Base-by-base conservation (phyloP, 2,797 vertebrate genomes). In the Nyctibius grandis region DNA sequence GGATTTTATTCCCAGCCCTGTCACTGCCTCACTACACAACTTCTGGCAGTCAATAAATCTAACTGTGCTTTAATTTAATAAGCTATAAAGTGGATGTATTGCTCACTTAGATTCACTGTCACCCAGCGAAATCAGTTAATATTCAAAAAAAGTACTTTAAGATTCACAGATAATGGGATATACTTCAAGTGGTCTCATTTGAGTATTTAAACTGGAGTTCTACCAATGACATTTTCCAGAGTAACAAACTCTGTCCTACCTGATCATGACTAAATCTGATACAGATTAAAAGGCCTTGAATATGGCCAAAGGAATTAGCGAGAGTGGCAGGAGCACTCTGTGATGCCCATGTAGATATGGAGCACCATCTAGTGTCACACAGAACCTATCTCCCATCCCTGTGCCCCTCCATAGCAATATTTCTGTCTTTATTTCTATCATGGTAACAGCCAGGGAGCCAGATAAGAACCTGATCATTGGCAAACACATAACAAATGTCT, bases 291-390 rank as follows among this genome's bases (percentile, higher is more conserved):
- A 48, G 63, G 34, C 73, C 54, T 90, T 70, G 57, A 77, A 34
- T 7, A 13, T n/a, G 60, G 47, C 54, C 63, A 73, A 34, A 88
- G 82, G 81, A 69, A 82, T 72, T 38, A 19, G 40, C 4, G 4
- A 56, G 67, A 45, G n/a, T 7, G 15, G 15, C 61, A 50, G 16
- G 15, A n/a, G 38, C 31, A 23, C 13, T 38, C 22, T 9, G 64
- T 29, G 33, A 57, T 5, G 4, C 34, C 80, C 63, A 12, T 1
- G 14, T 26, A 80, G 95, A 34, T 63, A 70, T 0, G 12, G 81
- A 93, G 78, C 73, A 75, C 93, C 92, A 93, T 18, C 89, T 89
- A 91, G 86, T 77, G 91, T 36, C 63, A 59, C 29, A 51, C 33
- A 70, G 44, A 34, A 23, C 11, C 40, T 6, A 4, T 4, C 44